These are phyloP conservation scores for Neoitamus cyanurus DNA, from an alignment of 2,888 invertebrate genomes.

Conservation along the genomic window DNA sequence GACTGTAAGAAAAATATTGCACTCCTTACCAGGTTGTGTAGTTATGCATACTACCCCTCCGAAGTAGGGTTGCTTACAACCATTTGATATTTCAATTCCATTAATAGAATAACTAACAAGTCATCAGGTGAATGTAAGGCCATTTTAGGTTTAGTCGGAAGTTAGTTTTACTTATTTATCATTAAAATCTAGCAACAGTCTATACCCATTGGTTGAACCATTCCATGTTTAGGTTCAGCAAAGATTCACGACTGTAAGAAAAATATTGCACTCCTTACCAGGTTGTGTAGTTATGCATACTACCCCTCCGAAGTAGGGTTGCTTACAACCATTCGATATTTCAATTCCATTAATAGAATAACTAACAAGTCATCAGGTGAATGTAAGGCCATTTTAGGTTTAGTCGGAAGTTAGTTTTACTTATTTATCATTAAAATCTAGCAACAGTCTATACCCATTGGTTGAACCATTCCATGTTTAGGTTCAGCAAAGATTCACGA, in stretches of 20 bases:
- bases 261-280: conserved; percentile 47
- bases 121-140: conserved; percentile 74
- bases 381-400: conserved; percentile 38
- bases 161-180: neutral
- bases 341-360: neutral
- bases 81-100: neutral
- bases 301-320: neutral
- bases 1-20: conserved; percentile 50
- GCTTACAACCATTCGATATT: neutral
- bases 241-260: conserved; percentile 53
- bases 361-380: conserved; percentile 88
- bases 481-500: conserved; percentile 51
- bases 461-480: conserved; percentile 14
- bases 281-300: neutral
- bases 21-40: conserved; percentile 46
- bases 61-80: neutral
- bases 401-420: no score
- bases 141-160: neutral
- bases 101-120: conserved; percentile 72
- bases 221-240: conserved; percentile 35
- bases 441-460: conserved; percentile 52
- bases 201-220: conserved; percentile 50
- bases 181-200: conserved; percentile 41
- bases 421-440: neutral
- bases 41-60: neutral